phyloP scores from a whole-genome alignment of 2,888 invertebrate genomes.

The Hipparchia sbordonii region DNA sequence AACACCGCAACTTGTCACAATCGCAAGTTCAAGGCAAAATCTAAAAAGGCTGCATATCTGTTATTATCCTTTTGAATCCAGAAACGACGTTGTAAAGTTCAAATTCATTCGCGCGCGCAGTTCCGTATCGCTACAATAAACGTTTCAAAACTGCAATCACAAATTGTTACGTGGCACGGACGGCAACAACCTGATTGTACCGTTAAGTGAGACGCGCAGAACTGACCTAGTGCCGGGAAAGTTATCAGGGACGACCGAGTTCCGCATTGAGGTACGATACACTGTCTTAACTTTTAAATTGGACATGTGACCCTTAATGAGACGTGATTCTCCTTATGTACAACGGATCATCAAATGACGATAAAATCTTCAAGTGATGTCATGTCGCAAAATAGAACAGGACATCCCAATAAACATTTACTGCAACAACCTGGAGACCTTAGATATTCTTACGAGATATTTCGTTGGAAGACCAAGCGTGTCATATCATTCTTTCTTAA shows the following conservation, averaged over 20 bases:
- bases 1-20: conserved; percentile 40
- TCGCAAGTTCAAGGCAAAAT: conserved; percentile 65
- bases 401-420: conserved; percentile 54
- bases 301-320: conserved; percentile 48
- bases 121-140: conserved; percentile 58
- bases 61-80: conserved; percentile 20
- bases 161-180: conserved; percentile 73
- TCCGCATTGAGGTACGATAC: conserved; percentile 63
- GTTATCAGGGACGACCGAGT: conserved; percentile 74
- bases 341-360: conserved; percentile 45
- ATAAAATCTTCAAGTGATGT: conserved; percentile 59
- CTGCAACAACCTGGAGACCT: conserved; percentile 15
- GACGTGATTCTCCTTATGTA: conserved; percentile 22
- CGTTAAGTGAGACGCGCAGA: conserved; percentile 78
- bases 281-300: conserved; percentile 42
- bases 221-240: conserved; percentile 82
- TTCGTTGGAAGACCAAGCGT: conserved; percentile 54
- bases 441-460: conserved; percentile 44
- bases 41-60: conserved; percentile 20
- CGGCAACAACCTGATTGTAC: conserved; percentile 80
- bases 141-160: conserved; percentile 77
- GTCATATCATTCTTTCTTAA: conserved; percentile 66
- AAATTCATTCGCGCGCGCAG: conserved; percentile 48
- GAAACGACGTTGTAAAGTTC: conserved; percentile 50
- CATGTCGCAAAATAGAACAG: conserved; percentile 54